Evolutionary conservation across 2,888 invertebrate genomes (phyloP).

Genomic region (Phengaris arion): DNA sequence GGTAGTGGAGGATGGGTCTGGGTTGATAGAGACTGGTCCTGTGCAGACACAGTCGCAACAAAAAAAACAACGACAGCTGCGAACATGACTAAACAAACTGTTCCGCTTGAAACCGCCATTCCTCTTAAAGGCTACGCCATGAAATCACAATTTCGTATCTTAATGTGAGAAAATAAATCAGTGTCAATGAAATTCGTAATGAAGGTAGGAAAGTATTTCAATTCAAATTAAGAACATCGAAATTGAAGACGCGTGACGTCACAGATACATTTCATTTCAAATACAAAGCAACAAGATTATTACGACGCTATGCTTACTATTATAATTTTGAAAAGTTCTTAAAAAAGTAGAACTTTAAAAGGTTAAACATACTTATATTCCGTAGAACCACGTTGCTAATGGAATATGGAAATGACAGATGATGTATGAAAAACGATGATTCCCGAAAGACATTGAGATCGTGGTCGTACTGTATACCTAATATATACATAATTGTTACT

Average conservation of each 20-base stretch:
- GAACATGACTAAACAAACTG: slow-evolving; percentile 69
- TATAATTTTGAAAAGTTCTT: too few relatives aligned
- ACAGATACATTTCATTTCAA: not conserved
- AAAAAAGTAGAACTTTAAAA: too few relatives aligned
- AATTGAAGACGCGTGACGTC: slow-evolving; percentile 7
- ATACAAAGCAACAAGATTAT: not conserved
- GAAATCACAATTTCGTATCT: slow-evolving; percentile 66
- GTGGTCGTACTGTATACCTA: too few relatives aligned
- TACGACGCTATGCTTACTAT: too few relatives aligned
- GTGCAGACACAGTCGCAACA: slow-evolving; percentile 54
- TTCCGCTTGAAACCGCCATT: slow-evolving; percentile 57
- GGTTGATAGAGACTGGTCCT: slow-evolving; percentile 61
- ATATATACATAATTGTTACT: too few relatives aligned
- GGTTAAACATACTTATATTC: too few relatives aligned
- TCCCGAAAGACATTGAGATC: too few relatives aligned
- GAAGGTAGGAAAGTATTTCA: slow-evolving; percentile 13
- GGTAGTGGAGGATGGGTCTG: slow-evolving; percentile 54
- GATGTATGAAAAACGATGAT: too few relatives aligned
- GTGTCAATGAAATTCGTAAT: slow-evolving; percentile 47
- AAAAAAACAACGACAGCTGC: slow-evolving; percentile 58
- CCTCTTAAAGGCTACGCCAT: slow-evolving; percentile 70
- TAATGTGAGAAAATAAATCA: slow-evolving; percentile 60
- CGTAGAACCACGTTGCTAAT: too few relatives aligned
- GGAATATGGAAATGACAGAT: too few relatives aligned
- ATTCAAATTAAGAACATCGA: slow-evolving; percentile 5